phyloP scores from a whole-genome alignment of 2,113 vertebrate genomes.

The Nothobranchius kuhntae region DNA sequence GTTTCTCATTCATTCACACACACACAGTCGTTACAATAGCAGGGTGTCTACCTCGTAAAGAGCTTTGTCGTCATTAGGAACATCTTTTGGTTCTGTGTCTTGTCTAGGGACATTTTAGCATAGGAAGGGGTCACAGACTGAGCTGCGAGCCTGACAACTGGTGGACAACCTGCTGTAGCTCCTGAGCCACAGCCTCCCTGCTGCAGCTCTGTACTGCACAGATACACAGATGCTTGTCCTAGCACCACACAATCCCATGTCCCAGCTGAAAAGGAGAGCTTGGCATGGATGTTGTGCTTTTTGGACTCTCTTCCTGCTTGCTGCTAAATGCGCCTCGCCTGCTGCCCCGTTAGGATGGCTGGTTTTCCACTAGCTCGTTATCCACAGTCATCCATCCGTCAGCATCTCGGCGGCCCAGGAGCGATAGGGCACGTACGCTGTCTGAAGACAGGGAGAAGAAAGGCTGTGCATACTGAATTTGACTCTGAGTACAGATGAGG shows the following conservation, averaged over 20 bases:
- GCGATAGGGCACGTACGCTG: constrained; percentile 73
- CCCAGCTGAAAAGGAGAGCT: constrained; percentile 36
- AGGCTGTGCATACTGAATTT: constrained; percentile 69
- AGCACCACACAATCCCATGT: constrained; percentile 49
- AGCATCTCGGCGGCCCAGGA: constrained; percentile 68
- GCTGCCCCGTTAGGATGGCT: constrained; percentile 59
- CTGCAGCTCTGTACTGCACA: constrained; percentile 15
- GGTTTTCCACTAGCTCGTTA: constrained; percentile 75
- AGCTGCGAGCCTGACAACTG: background rate
- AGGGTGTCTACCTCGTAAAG: background rate
- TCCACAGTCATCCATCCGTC: constrained; percentile 76
- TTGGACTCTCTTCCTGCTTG: constrained; percentile 61
- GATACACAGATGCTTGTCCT: constrained; percentile 50
- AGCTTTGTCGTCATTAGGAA: background rate
- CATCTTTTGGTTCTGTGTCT: background rate
- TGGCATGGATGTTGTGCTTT: constrained; percentile 56
- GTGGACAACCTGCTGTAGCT: constrained; percentile 1
- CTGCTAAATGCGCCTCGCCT: constrained; percentile 57
- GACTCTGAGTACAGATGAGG: constrained; percentile 58
- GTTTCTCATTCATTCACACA: background rate
- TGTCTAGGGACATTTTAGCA: background rate
- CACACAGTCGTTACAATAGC: background rate
- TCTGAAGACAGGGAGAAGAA: constrained; percentile 64
- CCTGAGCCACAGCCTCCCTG: constrained; percentile 3
- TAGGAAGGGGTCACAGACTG: background rate